phyloP scores from a whole-genome alignment of 2,888 invertebrate genomes.

The Oscheius sp. region DNA sequence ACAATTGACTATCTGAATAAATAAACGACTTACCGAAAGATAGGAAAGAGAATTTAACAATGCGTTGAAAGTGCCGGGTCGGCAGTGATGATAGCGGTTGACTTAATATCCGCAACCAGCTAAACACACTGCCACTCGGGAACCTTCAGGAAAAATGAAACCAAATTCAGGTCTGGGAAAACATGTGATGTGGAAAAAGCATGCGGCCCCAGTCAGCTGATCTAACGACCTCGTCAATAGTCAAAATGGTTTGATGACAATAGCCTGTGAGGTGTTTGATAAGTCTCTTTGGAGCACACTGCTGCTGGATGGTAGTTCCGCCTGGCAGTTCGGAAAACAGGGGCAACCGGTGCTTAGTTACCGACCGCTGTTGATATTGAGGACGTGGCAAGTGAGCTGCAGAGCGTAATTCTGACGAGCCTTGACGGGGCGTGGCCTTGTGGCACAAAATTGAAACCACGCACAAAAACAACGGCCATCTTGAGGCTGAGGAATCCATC shows the following conservation, averaged over 20 bases:
- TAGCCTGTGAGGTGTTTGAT: constrained; percentile 11
- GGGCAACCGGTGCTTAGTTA: constrained; percentile 10
- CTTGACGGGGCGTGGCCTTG: constrained; percentile 28
- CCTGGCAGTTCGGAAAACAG: neutral
- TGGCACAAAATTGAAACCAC: constrained; percentile 30
- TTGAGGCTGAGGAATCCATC: neutral
- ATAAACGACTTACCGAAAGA: neutral
- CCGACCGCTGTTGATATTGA: constrained; percentile 14
- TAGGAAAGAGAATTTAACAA: too few species aligned
- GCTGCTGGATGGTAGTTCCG: neutral
- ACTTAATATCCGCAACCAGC: constrained; percentile 53
- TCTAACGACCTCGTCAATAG: constrained; percentile 15
- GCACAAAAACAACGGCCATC: constrained; percentile 24
- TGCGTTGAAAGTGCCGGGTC: too few species aligned
- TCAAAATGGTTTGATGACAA: constrained; percentile 14
- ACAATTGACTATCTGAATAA: neutral
- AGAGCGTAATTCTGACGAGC: constrained; percentile 28
- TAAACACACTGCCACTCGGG: constrained; percentile 61
- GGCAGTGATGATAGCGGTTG: constrained; percentile 64
- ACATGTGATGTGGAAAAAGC: constrained; percentile 22
- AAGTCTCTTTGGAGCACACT: neutral
- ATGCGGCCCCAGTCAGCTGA: constrained; percentile 25
- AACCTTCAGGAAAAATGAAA: neutral
- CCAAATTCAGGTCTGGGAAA: constrained; percentile 10
- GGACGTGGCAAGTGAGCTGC: constrained; percentile 27